Evolutionary conservation across 2,888 invertebrate genomes (phyloP).

Genomic region (Heliconius charithonia): DNA sequence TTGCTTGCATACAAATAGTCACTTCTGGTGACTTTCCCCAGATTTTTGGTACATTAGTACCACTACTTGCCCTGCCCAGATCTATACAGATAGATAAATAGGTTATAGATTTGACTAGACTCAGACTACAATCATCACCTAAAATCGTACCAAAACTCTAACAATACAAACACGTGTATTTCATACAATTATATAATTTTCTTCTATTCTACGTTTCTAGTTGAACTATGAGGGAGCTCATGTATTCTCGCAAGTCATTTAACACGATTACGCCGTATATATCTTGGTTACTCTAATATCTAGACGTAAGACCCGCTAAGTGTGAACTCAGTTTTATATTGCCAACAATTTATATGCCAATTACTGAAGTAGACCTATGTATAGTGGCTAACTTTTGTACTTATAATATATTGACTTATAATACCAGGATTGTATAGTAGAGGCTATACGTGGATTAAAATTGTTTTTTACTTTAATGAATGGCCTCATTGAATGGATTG

Average conservation of each 20-base stretch:
- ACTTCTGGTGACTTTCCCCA: too few relatives aligned
- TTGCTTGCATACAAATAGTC: neutral
- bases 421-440: too few relatives aligned
- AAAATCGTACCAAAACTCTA: neutral
- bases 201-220: neutral
- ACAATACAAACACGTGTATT: neutral
- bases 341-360: neutral
- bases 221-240: neutral
- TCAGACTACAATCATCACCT: neutral
- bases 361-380: neutral
- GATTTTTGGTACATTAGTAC: too few relatives aligned
- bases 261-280: slow-evolving; percentile 7
- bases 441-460: too few relatives aligned
- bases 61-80: too few relatives aligned
- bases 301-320: neutral
- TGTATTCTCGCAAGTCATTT: neutral
- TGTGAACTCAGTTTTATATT: neutral
- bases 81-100: too few relatives aligned
- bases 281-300: slow-evolving; percentile 8
- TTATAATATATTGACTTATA: too few relatives aligned
- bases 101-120: neutral
- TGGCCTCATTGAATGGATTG: too few relatives aligned
- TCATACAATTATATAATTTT: neutral
- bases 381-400: neutral
- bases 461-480: too few relatives aligned